Evolutionary conservation across 2,113 vertebrate species (phyloP), one percentile per base, ranked within the genome.

Genomic region (Oreochromis aureus): DNA sequence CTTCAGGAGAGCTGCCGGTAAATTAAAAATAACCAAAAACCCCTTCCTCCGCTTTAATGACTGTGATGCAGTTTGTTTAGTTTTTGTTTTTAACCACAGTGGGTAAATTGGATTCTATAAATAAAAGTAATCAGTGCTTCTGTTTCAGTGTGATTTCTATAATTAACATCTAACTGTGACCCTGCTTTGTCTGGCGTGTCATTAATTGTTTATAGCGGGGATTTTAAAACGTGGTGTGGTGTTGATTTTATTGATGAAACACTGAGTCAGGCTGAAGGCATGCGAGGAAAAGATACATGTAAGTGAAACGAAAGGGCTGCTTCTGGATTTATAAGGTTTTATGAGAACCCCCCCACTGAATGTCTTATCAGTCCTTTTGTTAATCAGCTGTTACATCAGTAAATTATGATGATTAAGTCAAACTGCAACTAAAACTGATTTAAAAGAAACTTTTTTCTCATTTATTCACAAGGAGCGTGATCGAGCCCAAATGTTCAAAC

Each of bases 231-330:
- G 0, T 3, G 10, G 16, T 51, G 24, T 30, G 27, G 27, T 34
- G 44, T 27, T n/a, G 44, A 51, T n/a, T 24, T 32, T n/a, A n/a
- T 71, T 9, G 87, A 80, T 51, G n/a, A 30, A 89, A 63, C 55
- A 0, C 12, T 71, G 81, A 88, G 89, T 90, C 88, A 39, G 61
- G 19, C 58, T 5, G 71, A 54, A 81, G 81, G 92, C 81, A 91
- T 88, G 81, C 4, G 46, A 53, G 10, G 5, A 39, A 44, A 73
- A 55, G 10, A 71, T 59, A 1, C 12, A 36, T 22, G 41, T 46
- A 27, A 0, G 30, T 0, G 13, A 36, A 51, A 36, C 10, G 0
- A 27, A n/a, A 39, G 22, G 15, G 19, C n/a, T n/a, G 59, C 4
- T 82, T 48, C 81, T 51, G 48, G 59, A 24, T 51, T 63, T 22